Percentiles rank a stretch among this genome's conserved stretches.
Evolutionary conservation across 2,113 vertebrate genomes (phyloP).

Genomic region (Elephas maximus): DNA sequence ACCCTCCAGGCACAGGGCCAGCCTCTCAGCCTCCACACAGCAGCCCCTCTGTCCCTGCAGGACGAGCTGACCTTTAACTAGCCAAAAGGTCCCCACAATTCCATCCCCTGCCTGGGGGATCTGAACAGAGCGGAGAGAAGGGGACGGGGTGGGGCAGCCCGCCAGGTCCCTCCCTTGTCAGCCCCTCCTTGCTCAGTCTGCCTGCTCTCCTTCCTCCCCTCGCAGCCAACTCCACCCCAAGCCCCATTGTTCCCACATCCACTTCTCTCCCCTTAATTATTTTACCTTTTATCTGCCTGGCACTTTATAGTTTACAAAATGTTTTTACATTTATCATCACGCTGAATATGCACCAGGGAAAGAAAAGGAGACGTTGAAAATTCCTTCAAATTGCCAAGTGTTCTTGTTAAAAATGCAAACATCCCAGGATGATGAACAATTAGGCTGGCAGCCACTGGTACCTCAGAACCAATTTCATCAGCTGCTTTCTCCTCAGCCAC

Average conservation of each 20-base stretch:
- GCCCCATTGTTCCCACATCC: not conserved
- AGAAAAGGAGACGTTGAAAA: slow-evolving; percentile 61
- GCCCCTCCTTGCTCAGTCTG: not conserved
- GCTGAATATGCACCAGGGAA: slow-evolving; percentile 62
- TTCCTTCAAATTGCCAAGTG: slow-evolving; percentile 74
- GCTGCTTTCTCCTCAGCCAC: not conserved
- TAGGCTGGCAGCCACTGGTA: slow-evolving; percentile 27
- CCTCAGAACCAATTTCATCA: not conserved
- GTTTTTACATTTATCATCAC: slow-evolving; percentile 53
- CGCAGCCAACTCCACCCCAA: not conserved
- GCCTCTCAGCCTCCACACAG: slow-evolving; percentile 65
- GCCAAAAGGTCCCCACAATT: slow-evolving; percentile 2
- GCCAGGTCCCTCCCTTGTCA: no score
- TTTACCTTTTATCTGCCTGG: slow-evolving; percentile 71
- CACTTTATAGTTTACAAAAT: slow-evolving; percentile 54
- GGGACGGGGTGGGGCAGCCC: not conserved
- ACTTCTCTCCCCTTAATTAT: slow-evolving; percentile 26
- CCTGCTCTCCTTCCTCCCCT: not conserved
- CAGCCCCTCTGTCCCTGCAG: slow-evolving; percentile 64
- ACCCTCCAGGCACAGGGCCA: slow-evolving; percentile 1
- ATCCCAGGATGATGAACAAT: slow-evolving; percentile 9
- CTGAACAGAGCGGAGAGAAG: not conserved
- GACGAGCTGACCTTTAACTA: slow-evolving; percentile 62
- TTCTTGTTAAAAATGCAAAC: slow-evolving; percentile 83
- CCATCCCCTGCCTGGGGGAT: slow-evolving; percentile 32